Evolutionary conservation across 2,888 invertebrate genomes (phyloP).

Genomic region (Pristionchus arcanus): DNA sequence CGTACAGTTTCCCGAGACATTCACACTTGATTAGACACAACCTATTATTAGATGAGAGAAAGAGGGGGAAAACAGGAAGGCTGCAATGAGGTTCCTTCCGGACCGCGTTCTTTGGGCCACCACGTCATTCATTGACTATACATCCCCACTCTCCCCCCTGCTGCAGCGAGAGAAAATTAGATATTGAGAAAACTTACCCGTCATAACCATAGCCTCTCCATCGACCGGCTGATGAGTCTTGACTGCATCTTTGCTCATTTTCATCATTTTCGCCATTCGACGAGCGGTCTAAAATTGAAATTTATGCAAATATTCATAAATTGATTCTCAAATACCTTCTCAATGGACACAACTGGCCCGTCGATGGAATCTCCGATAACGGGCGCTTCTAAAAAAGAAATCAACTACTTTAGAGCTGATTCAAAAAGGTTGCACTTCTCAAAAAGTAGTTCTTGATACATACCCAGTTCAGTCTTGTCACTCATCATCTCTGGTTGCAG

Average conservation of each 20-base stretch:
- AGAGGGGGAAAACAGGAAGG: neutral
- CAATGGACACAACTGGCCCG: neutral
- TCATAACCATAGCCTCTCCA: constrained; percentile 59
- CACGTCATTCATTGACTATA: neutral
- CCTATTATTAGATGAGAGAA: neutral
- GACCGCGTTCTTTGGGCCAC: neutral
- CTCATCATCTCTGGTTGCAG: constrained; percentile 1
- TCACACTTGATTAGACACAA: constrained; percentile 3
- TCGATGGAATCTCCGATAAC: constrained; percentile 1
- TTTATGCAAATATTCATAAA: neutral
- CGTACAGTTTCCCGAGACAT: neutral
- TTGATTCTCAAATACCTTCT: neutral
- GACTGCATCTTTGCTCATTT: constrained; percentile 60
- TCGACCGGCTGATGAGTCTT: constrained; percentile 60
- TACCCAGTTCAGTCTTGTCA: neutral
- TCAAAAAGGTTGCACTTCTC: no score
- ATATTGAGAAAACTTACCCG: neutral
- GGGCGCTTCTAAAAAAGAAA: neutral
- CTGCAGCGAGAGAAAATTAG: neutral
- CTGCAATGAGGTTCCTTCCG: neutral
- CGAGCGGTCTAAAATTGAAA: neutral
- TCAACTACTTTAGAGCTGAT: no score
- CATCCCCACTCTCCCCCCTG: neutral
- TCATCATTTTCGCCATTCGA: constrained; percentile 23
- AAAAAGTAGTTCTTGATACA: neutral